Conservation (phyloP, 2,113 vertebrate species). For the Pseudonaja textilis region DNA sequence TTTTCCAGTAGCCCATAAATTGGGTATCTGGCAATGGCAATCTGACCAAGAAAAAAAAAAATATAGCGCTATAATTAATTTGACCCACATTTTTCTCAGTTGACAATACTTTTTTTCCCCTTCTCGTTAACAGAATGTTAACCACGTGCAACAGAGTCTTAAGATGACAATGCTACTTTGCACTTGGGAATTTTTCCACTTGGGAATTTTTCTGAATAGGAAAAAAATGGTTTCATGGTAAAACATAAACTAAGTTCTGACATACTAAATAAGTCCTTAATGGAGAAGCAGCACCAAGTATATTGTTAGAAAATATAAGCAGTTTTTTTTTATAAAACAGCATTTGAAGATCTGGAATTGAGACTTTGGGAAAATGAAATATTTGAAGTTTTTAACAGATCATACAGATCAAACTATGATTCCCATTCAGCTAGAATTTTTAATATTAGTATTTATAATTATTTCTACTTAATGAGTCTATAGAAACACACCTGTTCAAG, state of each 20-base stretch:
- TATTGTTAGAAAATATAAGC: not conserved
- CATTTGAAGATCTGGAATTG: not conserved
- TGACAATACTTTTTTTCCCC: not conserved
- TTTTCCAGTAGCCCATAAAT: slow-evolving; percentile 90
- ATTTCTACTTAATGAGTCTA: not conserved
- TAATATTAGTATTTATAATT: not conserved
- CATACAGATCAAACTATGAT: not conserved
- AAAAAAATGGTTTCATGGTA: not conserved
- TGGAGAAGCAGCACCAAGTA: not conserved
- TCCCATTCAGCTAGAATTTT: not conserved
- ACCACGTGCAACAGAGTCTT: not conserved
- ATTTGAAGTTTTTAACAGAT: not conserved
- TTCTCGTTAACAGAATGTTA: not conserved
- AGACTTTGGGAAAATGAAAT: not conserved
- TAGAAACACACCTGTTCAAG: not conserved
- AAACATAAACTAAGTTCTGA: not conserved
- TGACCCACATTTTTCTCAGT: slow-evolving; percentile 1
- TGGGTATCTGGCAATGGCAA: slow-evolving; percentile 84
- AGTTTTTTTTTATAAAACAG: not conserved
- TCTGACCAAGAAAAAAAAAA: slow-evolving; percentile 63
- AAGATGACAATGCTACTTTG: not conserved
- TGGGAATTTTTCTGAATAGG: not conserved
- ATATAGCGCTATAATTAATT: not conserved
- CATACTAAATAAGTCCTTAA: not conserved
- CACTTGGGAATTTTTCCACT: no score